Evolutionary conservation across 1,140 invertebrate species (phyloP).

Genomic region (Calliphora vicina): DNA sequence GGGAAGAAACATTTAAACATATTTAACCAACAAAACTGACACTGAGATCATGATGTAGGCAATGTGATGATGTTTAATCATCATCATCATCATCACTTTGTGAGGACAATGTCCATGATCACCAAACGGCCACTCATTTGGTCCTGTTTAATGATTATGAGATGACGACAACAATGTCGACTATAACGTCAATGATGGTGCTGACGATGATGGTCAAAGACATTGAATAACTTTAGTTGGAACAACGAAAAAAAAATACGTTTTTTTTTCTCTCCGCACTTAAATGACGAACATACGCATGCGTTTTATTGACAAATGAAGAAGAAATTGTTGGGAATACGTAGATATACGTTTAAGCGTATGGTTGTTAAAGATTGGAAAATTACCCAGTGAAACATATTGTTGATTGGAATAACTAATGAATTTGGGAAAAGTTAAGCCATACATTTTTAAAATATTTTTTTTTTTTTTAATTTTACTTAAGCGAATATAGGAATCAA

Average conservation of each 20-base stretch:
- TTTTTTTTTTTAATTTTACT: too few species aligned
- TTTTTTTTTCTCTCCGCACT: neutral
- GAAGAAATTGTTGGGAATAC: conserved; percentile 11
- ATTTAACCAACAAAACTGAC: neutral
- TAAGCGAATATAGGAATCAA: too few species aligned
- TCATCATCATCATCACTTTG: too few species aligned
- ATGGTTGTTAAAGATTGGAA: neutral
- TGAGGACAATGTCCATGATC: too few species aligned
- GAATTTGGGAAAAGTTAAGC: too few species aligned
- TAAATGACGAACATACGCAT: conserved; percentile 28
- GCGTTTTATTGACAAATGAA: conserved; percentile 34
- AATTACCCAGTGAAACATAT: neutral
- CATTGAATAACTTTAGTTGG: conserved; percentile 31
- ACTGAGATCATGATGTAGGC: neutral
- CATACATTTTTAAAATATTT: too few species aligned
- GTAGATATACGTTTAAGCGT: neutral
- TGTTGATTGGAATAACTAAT: too few species aligned
- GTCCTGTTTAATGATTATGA: neutral
- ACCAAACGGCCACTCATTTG: neutral
- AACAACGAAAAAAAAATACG: neutral
- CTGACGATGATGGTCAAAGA: conserved; percentile 27
- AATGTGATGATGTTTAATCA: too few species aligned
- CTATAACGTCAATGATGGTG: neutral
- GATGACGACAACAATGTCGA: neutral
- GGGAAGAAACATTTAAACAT: neutral